Percentiles rank a stretch among this genome's conserved stretches.
Evolutionary conservation across 2,113 vertebrate species (phyloP).

Genomic region (Brachypteracias leptosomus): DNA sequence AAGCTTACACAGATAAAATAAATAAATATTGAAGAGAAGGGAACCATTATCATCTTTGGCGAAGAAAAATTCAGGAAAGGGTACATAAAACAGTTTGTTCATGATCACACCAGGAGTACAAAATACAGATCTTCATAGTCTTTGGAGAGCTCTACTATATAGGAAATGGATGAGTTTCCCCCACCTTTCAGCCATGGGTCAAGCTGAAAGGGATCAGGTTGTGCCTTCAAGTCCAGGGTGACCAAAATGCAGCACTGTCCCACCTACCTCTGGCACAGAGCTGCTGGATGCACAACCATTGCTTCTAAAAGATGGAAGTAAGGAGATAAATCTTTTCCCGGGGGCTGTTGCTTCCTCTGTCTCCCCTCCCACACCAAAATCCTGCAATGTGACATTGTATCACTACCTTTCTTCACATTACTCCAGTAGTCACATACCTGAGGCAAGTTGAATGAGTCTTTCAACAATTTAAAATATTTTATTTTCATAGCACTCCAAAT

Average conservation of each 20-base stretch:
- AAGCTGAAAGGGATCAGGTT: background rate
- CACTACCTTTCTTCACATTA: background rate
- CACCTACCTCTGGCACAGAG: background rate
- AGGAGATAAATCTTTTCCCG: background rate
- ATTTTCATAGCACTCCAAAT: background rate
- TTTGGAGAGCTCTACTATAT: rapidly evolving
- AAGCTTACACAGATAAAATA: background rate
- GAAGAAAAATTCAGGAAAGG: background rate
- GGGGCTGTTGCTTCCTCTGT: background rate
- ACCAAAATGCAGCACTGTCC: background rate
- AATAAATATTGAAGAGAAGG: background rate
- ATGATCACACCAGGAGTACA: background rate
- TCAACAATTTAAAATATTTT: background rate
- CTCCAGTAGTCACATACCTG: background rate
- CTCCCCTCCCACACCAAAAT: background rate
- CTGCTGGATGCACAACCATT: background rate
- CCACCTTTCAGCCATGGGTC: background rate
- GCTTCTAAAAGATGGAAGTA: background rate
- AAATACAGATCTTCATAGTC: background rate
- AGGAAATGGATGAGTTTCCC: background rate
- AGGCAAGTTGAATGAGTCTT: background rate
- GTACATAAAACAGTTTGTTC: background rate
- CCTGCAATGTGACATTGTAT: background rate
- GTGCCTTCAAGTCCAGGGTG: background rate
- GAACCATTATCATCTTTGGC: background rate